Evolutionary conservation across 92 coral and sea anemone genomes (phyloP).

Genomic region (Ricordea florida): DNA sequence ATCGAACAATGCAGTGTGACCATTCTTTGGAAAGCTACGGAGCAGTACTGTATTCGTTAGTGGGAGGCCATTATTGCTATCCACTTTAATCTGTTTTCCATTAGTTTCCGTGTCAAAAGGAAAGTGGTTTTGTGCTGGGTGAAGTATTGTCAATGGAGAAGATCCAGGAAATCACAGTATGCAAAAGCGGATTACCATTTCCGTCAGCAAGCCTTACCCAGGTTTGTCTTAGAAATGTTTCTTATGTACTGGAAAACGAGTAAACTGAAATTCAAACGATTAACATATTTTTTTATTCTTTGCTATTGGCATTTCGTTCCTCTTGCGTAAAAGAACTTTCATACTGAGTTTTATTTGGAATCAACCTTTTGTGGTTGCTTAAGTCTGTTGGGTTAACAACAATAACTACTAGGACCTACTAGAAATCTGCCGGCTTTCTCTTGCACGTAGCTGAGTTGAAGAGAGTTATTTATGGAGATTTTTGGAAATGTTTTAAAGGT

Average conservation of each 20-base stretch:
- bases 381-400: no score
- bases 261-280: not conserved
- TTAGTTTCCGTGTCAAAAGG: slow-evolving; percentile 45
- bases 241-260: not conserved
- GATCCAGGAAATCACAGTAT: slow-evolving; percentile 68
- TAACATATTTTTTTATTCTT: not conserved
- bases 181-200: slow-evolving; percentile 76
- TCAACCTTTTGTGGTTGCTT: no score
- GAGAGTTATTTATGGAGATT: no score
- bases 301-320: no score
- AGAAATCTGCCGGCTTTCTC: no score
- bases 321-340: no score
- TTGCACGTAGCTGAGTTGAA: no score
- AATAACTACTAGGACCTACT: no score
- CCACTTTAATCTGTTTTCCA: not conserved
- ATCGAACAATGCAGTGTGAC: no score
- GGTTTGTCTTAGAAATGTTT: slow-evolving; percentile 27
- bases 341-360: no score
- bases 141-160: slow-evolving; percentile 75
- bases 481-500: slow-evolving; percentile 62
- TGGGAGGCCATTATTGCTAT: not conserved
- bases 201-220: slow-evolving; percentile 66
- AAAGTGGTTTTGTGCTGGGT: slow-evolving; percentile 60
- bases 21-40: no score
- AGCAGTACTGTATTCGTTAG: no score